Conservation (phyloP, 1,140 invertebrate genomes). For the Ceratosolen fusciceps region DNA sequence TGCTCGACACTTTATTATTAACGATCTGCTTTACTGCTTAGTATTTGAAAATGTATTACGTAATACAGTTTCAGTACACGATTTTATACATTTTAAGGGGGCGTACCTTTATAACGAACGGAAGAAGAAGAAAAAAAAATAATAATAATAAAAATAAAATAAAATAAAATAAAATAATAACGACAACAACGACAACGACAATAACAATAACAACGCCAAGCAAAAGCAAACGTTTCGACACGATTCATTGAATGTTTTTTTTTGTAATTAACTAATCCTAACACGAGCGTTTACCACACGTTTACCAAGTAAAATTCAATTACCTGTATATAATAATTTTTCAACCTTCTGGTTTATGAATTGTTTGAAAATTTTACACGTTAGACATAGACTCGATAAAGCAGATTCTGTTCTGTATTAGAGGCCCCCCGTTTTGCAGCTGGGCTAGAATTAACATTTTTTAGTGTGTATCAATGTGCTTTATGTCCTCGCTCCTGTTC, state of each 20-base stretch:
- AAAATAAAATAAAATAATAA: too few species aligned
- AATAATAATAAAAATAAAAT: too few species aligned
- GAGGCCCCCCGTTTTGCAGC: slow-evolving; percentile 60
- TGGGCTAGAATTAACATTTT: slow-evolving; percentile 66
- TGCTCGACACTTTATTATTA: neutral
- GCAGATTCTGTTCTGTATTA: slow-evolving; percentile 57
- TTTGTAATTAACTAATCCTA: slow-evolving; percentile 65
- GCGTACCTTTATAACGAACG: slow-evolving; percentile 64
- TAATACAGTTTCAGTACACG: neutral
- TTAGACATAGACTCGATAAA: slow-evolving; percentile 48
- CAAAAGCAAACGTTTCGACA: slow-evolving; percentile 64
- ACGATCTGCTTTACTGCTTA: neutral
- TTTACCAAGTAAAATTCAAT: slow-evolving; percentile 57
- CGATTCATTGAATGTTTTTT: slow-evolving; percentile 63
- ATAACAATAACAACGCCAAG: too few species aligned
- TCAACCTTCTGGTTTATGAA: slow-evolving; percentile 2
- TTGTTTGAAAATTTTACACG: slow-evolving; percentile 6
- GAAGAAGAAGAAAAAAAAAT: too few species aligned
- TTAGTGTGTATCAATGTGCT: slow-evolving; percentile 73
- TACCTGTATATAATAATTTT: slow-evolving; percentile 30
- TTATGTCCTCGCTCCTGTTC: slow-evolving; percentile 72
- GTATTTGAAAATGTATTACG: neutral
- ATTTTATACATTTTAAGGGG: neutral
- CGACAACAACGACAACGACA: too few species aligned
- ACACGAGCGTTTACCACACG: slow-evolving; percentile 63